Conservation (phyloP, 1,140 invertebrate genomes). For the Drosophila sucinea region DNA sequence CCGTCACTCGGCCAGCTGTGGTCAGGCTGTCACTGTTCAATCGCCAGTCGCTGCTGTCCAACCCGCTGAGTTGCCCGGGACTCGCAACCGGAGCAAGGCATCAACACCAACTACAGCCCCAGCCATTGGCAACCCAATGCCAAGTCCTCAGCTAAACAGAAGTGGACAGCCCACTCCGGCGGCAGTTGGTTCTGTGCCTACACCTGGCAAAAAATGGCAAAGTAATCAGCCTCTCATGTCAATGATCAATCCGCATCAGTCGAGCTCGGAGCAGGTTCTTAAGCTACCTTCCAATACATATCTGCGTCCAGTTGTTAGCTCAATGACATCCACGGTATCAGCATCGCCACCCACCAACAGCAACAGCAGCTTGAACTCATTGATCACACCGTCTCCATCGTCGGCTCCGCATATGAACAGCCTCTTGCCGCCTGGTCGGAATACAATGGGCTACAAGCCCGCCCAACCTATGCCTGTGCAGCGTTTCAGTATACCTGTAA, state of each 20-base stretch:
- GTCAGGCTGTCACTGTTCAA: conserved; percentile 31
- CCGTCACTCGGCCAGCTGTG: conserved; percentile 84
- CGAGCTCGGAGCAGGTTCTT: conserved; percentile 44
- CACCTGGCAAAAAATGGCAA: conserved; percentile 38
- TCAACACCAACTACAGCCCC: not conserved
- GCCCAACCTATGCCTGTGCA: conserved; percentile 40
- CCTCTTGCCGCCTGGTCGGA: conserved; percentile 44
- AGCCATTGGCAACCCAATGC: conserved; percentile 2
- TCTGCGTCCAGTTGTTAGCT: conserved; percentile 44
- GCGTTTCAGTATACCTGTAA: conserved; percentile 66
- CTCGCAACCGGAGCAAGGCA: not conserved
- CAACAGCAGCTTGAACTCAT: conserved; percentile 25
- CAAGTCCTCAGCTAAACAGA: conserved; percentile 1
- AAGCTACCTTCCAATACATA: conserved; percentile 51
- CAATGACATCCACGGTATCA: conserved; percentile 27
- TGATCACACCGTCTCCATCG: conserved; percentile 20
- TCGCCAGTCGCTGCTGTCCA: not conserved
- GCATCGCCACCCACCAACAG: conserved; percentile 4
- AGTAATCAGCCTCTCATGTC: conserved; percentile 40
- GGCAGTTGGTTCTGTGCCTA: not conserved
- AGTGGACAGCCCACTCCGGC: not conserved
- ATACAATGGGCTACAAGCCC: conserved; percentile 38
- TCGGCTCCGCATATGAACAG: conserved; percentile 40
- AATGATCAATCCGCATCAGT: conserved; percentile 33
- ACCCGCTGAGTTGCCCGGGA: conserved; percentile 1